Conservation (phyloP, 2,113 vertebrate genomes). For the Polypterus bichir region DNA sequence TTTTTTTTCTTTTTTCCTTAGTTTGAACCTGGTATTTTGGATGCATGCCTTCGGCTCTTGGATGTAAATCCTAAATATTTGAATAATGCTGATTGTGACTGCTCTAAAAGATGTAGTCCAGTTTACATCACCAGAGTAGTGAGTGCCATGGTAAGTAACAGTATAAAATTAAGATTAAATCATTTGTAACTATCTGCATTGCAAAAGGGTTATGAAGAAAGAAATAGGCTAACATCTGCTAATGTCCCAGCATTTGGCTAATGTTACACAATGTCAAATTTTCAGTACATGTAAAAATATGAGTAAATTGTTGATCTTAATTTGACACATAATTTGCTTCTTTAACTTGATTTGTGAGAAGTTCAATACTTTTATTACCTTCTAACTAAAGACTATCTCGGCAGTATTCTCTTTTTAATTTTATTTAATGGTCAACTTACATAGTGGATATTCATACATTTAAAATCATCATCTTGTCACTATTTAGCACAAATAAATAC, state of each 20-base stretch:
- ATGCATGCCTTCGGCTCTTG: slow-evolving; percentile 64
- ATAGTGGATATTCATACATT: no score
- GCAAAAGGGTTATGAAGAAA: not conserved
- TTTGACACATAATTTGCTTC: no score
- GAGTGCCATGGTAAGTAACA: slow-evolving; percentile 69
- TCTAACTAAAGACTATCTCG: no score
- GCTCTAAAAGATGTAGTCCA: slow-evolving; percentile 49
- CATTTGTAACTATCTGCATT: not conserved
- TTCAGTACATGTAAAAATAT: no score
- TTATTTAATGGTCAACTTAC: no score
- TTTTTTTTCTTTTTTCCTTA: slow-evolving; percentile 20
- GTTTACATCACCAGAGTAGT: slow-evolving; percentile 67
- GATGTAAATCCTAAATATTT: slow-evolving; percentile 69
- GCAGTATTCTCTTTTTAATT: no score
- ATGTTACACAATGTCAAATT: not conserved
- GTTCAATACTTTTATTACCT: no score
- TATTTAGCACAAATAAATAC: no score
- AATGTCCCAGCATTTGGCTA: not conserved
- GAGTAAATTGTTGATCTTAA: no score
- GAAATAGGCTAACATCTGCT: not conserved
- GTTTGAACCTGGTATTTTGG: slow-evolving; percentile 65
- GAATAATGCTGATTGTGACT: slow-evolving; percentile 46
- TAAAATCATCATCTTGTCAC: no score
- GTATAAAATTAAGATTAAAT: not conserved
- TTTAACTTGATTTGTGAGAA: no score